Base-by-base conservation (phyloP, 2,888 invertebrate genomes). In the Phymatocera aterrima region DNA sequence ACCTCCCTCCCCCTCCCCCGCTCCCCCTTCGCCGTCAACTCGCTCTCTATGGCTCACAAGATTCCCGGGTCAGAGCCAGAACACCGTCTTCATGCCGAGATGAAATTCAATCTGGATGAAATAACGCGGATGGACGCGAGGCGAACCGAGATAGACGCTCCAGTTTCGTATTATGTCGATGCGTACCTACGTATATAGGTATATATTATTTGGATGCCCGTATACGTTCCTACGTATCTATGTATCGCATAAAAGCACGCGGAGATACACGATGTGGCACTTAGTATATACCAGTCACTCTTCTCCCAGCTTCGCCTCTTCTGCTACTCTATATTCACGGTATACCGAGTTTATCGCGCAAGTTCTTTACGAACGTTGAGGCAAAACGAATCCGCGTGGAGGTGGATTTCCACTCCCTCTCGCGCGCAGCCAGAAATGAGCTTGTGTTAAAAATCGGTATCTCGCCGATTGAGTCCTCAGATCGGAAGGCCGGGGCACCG, bases 91-190 rank as follows among this genome's bases (percentile, higher is more conserved):
- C 81, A 79, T 61, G 10, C 34, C 81, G 84, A 83, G 84, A 81
- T 82, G 83, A 84, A 86, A 88, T 87, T 88, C 87, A 87, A 88
- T 88, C 85, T 84, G 82, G 65, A 70, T 79, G 79, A 75, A 68
- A 77, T 78, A 72, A 78, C 77, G 34, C 34, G 77, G 77, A 75
- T 51, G 46, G 79, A 75, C 60, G 68, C 72, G 28, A 28, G 57
- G 57, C 28, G 15, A 57, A 21, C 57, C 57, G 28, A 57, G 57
- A 57, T 57, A n/a, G n/a, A 10, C 28, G 57, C 57, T 57, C 10
- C 21, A 57, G 28, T 57, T 28, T 10, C 4, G 28, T 57, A 57
- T 57, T 28, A 57, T 57, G 15, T 28, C 28, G 57, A 28, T 57
- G 28, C 12, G 15, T 24, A 28, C n/a, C 1, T 57, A 57, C 28